Conservation (phyloP, 2,888 invertebrate genomes). For the Microchrysa polita region DNA sequence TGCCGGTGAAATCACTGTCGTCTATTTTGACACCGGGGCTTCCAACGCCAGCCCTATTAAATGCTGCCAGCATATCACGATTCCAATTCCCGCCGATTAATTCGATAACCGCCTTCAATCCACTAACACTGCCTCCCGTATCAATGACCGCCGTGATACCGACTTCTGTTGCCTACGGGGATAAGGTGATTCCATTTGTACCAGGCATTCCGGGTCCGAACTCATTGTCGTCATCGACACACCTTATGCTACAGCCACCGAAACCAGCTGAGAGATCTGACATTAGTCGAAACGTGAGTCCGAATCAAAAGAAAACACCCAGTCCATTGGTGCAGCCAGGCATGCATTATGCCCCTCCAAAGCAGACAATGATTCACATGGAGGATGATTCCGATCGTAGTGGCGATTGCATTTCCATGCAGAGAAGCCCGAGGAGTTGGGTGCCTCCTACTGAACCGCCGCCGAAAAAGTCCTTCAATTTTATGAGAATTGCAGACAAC, state of each 20-base stretch:
- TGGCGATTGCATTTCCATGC: slow-evolving; percentile 17
- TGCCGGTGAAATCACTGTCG: slow-evolving; percentile 68
- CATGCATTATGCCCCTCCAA: slow-evolving; percentile 30
- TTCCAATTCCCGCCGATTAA: slow-evolving; percentile 76
- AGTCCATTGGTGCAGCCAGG: slow-evolving; percentile 56
- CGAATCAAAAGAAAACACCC: slow-evolving; percentile 58
- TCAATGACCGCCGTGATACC: slow-evolving; percentile 63
- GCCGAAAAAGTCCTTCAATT: slow-evolving; percentile 61
- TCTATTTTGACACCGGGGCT: slow-evolving; percentile 69
- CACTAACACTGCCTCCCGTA: slow-evolving; percentile 71
- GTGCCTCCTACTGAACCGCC: slow-evolving; percentile 43
- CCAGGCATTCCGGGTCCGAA: slow-evolving; percentile 89
- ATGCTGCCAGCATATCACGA: slow-evolving; percentile 57
- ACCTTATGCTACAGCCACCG: slow-evolving; percentile 47
- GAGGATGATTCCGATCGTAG: slow-evolving; percentile 39
- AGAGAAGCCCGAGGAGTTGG: slow-evolving; percentile 42
- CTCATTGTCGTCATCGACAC: slow-evolving; percentile 66
- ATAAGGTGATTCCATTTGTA: slow-evolving; percentile 84
- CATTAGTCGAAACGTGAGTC: slow-evolving; percentile 56
- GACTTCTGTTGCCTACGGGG: slow-evolving; percentile 69
- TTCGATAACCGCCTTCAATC: slow-evolving; percentile 76
- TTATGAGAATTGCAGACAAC: slow-evolving; percentile 63
- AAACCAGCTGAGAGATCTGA: slow-evolving; percentile 47
- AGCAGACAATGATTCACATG: slow-evolving; percentile 39
- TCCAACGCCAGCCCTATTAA: slow-evolving; percentile 60